phyloP scores from a whole-genome alignment of 2,797 vertebrate species.

The Danio kyathit region DNA sequence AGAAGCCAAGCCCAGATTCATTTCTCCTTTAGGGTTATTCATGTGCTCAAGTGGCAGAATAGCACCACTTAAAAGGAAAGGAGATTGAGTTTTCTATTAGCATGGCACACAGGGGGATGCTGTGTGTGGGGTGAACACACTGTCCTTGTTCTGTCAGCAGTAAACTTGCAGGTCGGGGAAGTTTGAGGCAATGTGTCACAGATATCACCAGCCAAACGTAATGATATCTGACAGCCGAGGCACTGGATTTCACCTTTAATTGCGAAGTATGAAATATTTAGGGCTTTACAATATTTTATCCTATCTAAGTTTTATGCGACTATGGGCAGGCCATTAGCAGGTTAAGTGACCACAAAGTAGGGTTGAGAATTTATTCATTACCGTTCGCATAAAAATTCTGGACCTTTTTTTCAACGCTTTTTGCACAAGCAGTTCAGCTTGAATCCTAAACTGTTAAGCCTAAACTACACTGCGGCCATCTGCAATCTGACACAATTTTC shows the following conservation, averaged over 20 bases:
- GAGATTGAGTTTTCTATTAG: slow-evolving; percentile 82
- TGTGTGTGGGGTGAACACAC: slow-evolving; percentile 47
- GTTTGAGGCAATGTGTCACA: slow-evolving; percentile 36
- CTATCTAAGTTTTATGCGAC: not conserved
- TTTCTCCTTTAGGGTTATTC: slow-evolving; percentile 82
- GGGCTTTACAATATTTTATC: not conserved
- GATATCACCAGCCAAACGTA: slow-evolving; percentile 11
- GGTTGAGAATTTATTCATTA: not conserved
- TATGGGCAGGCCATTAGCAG: not conserved
- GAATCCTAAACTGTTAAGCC: too few species aligned
- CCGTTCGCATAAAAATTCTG: not conserved
- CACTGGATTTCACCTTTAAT: not conserved
- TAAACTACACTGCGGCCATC: too few species aligned
- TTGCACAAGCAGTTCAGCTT: too few species aligned
- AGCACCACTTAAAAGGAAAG: slow-evolving; percentile 78
- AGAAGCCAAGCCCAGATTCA: slow-evolving; percentile 78
- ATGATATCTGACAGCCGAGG: slow-evolving; percentile 12
- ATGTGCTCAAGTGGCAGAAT: slow-evolving; percentile 82
- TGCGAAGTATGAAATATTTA: not conserved
- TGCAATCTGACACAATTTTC: too few species aligned
- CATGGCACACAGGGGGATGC: slow-evolving; percentile 66
- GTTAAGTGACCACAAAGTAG: not conserved
- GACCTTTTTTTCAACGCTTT: too few species aligned
- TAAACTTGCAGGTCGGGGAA: slow-evolving; percentile 48
- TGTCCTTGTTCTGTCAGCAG: slow-evolving; percentile 67